These are phyloP conservation scores for Axea sp. DNA, from an alignment of 2,888 invertebrate species.

Conservation along the genomic window DNA sequence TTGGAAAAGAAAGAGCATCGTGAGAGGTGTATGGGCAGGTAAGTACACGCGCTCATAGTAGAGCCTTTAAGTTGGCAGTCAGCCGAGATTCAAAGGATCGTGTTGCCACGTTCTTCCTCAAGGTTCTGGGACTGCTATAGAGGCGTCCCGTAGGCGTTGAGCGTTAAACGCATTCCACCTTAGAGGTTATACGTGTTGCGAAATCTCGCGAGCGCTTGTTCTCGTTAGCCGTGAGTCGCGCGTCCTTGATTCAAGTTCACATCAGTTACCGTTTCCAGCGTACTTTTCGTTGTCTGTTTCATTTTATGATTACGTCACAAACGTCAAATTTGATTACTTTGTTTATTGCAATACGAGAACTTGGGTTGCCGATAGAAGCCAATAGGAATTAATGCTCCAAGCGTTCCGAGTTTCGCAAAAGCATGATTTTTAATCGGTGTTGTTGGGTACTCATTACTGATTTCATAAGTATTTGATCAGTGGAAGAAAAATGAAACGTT, in stretches of 20 bases:
- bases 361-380: no score
- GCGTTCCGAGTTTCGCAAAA: no score
- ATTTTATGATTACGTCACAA: constrained; percentile 8
- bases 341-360: constrained; percentile 13
- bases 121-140: constrained; percentile 75
- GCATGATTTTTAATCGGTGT: no score
- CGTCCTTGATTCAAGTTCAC: constrained; percentile 79
- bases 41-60: constrained; percentile 63
- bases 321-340: constrained; percentile 31
- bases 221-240: constrained; percentile 76
- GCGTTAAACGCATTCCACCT: constrained; percentile 79
- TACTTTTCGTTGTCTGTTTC: constrained; percentile 27
- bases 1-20: constrained; percentile 54
- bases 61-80: constrained; percentile 74
- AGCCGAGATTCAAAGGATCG: constrained; percentile 78
- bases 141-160: constrained; percentile 79
- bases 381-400: no score
- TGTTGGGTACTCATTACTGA: no score
- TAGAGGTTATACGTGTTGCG: constrained; percentile 77
- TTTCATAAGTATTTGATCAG: no score
- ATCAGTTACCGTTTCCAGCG: constrained; percentile 68
- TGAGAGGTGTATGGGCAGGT: constrained; percentile 65
- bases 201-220: constrained; percentile 70
- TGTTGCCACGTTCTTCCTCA: constrained; percentile 79
- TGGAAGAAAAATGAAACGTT: no score